A percentile compares a stretch with the other conserved stretches of the same genome.
phyloP scores from a whole-genome alignment of 2,888 invertebrate species.

The Amphipyra tragopoginis region DNA sequence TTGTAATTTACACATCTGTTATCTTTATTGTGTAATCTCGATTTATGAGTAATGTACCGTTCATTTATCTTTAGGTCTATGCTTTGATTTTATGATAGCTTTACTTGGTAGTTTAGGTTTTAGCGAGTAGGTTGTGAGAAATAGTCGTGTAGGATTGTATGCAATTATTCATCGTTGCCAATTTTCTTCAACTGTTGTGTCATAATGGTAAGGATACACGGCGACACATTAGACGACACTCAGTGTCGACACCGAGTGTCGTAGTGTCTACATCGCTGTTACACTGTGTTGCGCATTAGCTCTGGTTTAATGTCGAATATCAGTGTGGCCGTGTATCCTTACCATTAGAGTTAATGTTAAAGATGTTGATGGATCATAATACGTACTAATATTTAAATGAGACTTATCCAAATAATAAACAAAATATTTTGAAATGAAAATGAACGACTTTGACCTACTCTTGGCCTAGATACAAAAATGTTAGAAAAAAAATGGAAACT shows the following conservation, averaged over 20 bases:
- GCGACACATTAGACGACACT: too few species aligned
- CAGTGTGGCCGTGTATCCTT: too few species aligned
- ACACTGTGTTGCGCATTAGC: too few species aligned
- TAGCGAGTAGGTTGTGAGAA: constrained; percentile 43
- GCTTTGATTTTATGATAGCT: constrained; percentile 47
- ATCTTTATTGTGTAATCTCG: constrained; percentile 44
- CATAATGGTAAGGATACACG: too few species aligned
- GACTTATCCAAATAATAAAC: too few species aligned
- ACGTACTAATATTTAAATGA: too few species aligned
- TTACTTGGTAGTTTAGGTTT: constrained; percentile 31
- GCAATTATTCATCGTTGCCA: constrained; percentile 22
- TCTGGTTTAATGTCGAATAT: too few species aligned
- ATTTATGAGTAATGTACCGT: constrained; percentile 39
- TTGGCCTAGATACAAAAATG: constrained; percentile 17
- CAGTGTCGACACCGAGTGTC: too few species aligned
- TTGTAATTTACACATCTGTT: constrained; percentile 42
- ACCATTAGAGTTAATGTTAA: too few species aligned
- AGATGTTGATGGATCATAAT: too few species aligned
- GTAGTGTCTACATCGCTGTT: too few species aligned
- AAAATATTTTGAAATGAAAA: neutral
- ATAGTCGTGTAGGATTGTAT: constrained; percentile 36
- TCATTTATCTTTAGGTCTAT: constrained; percentile 23
- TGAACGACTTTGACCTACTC: constrained; percentile 22
- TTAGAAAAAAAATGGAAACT: constrained; percentile 11
- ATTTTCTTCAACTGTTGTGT: constrained; percentile 8